These are phyloP conservation scores for Cryptocephalus moraei DNA, from an alignment of 2,888 invertebrate species.

Conservation along the genomic window DNA sequence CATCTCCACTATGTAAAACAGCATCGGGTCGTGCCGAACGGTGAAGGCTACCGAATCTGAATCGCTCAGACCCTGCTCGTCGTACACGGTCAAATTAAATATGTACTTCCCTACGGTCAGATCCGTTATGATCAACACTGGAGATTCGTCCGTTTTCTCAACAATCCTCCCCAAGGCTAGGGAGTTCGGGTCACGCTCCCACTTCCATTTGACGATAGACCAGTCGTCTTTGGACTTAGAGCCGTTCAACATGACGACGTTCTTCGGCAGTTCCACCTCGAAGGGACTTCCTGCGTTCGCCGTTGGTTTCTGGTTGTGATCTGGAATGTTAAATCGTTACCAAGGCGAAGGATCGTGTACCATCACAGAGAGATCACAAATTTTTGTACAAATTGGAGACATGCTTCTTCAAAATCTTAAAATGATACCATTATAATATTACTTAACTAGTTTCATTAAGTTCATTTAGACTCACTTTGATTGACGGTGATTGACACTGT, in stretches of 20 bases:
- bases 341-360: no score
- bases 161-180: conserved; percentile 79
- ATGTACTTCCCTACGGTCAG: conserved; percentile 80
- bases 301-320: conserved; percentile 79
- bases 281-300: conserved; percentile 84
- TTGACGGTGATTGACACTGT: conserved; percentile 67
- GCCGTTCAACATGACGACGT: conserved; percentile 73
- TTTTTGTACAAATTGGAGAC: neutral
- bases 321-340: conserved; percentile 40
- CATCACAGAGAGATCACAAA: no score
- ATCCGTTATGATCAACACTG: conserved; percentile 71
- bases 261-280: conserved; percentile 63
- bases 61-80: conserved; percentile 77
- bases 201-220: conserved; percentile 72
- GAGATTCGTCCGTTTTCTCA: conserved; percentile 56
- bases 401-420: neutral
- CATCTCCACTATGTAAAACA: conserved; percentile 70
- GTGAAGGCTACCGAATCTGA: conserved; percentile 76
- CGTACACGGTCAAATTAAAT: conserved; percentile 80
- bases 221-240: conserved; percentile 79
- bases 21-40: conserved; percentile 67
- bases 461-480: conserved; percentile 56
- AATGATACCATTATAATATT: neutral
- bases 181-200: conserved; percentile 67
- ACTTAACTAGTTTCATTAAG: no score